Percentiles rank a stretch among this genome's conserved stretches.
Conservation (phyloP, 2,113 vertebrate genomes). For the Toxostoma redivivum region DNA sequence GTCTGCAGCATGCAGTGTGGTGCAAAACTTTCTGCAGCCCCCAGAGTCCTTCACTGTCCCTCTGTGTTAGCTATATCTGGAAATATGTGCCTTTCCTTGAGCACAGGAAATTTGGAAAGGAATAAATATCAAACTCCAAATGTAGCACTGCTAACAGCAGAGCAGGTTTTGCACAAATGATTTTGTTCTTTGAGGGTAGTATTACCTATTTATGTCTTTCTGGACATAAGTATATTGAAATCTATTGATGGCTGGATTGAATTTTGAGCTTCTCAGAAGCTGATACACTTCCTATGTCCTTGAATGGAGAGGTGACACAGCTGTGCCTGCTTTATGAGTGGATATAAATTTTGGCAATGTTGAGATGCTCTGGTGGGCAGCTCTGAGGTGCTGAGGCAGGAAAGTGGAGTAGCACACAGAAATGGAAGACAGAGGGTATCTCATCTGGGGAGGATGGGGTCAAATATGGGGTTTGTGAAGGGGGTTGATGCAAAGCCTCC, state of each 20-base stretch:
- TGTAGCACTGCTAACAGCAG: background rate
- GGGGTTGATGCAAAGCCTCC: background rate
- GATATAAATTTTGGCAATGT: background rate
- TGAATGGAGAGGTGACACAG: background rate
- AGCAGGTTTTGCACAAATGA: background rate
- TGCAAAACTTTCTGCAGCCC: background rate
- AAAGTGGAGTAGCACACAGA: background rate
- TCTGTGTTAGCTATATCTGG: background rate
- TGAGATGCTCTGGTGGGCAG: background rate
- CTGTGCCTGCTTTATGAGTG: background rate
- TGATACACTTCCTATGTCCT: background rate
- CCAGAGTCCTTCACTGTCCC: background rate
- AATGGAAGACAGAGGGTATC: background rate
- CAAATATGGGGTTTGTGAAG: rapidly evolving
- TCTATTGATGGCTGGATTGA: background rate
- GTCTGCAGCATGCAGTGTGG: background rate
- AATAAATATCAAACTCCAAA: background rate
- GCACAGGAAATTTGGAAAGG: background rate
- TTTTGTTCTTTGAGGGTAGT: background rate
- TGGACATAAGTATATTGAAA: background rate
- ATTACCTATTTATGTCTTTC: background rate
- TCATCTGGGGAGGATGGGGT: background rate
- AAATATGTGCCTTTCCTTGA: background rate
- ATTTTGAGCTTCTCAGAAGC: background rate
- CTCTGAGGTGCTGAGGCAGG: background rate